These are phyloP conservation scores for Periophthalmus modestus DNA, from an alignment of 2,113 vertebrate genomes.

Conservation along the genomic window DNA sequence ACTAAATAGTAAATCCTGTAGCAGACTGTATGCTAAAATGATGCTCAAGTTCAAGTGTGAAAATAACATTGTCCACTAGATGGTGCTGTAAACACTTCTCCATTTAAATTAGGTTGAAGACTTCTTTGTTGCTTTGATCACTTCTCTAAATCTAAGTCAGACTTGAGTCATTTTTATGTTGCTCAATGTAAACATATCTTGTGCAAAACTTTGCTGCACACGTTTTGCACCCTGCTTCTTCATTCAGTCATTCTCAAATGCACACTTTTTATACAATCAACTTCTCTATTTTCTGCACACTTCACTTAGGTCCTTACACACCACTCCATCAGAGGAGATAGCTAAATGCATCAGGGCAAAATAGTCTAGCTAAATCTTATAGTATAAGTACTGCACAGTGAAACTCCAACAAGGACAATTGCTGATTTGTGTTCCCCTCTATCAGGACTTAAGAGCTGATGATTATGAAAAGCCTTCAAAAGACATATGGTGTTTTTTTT, in stretches of 20 bases:
- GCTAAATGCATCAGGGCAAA: not conserved
- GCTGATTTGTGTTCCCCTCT: not conserved
- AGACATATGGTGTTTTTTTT: too few species aligned
- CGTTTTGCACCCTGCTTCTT: slow-evolving; percentile 15
- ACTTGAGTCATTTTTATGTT: slow-evolving; percentile 18
- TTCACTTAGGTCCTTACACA: slow-evolving; percentile 21
- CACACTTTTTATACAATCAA: slow-evolving; percentile 11
- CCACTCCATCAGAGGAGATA: not conserved
- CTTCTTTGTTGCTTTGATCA: not conserved
- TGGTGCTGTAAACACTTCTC: slow-evolving; percentile 18
- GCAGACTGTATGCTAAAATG: too few species aligned
- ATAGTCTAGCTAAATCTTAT: not conserved
- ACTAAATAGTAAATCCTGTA: too few species aligned
- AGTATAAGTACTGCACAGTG: not conserved
- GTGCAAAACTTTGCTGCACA: slow-evolving; percentile 7
- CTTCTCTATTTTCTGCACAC: slow-evolving; percentile 20
- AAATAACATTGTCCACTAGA: slow-evolving; percentile 54
- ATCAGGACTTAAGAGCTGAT: not conserved
- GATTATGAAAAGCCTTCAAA: not conserved
- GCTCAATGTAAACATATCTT: not conserved
- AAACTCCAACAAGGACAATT: not conserved
- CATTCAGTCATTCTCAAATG: not conserved
- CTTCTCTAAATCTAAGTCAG: slow-evolving; percentile 36
- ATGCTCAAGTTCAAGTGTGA: slow-evolving; percentile 2
- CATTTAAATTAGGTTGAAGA: not conserved